A percentile compares a stretch with the other conserved stretches of the same genome.
Evolutionary conservation across 2,888 invertebrate genomes (phyloP).

Genomic region (Resseliella maxima): DNA sequence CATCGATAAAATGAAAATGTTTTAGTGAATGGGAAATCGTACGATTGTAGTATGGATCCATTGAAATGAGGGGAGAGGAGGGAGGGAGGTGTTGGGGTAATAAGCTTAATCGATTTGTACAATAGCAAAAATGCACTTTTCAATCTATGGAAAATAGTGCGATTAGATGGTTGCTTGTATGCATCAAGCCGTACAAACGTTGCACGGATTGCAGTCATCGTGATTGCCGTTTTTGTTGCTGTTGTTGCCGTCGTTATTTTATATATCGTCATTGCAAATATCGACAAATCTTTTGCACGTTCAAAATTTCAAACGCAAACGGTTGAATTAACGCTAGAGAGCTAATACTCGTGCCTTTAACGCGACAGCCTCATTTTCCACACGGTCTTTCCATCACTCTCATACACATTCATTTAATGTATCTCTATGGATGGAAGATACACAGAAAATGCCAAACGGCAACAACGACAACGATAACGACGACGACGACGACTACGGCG

Average conservation of each 20-base stretch:
- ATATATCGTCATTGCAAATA: neutral
- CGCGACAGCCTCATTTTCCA: no score
- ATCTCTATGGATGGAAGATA: conserved; percentile 1
- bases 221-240: no score
- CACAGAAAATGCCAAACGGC: neutral
- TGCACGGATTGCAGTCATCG: no score
- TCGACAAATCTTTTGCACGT: conserved; percentile 36
- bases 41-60: neutral
- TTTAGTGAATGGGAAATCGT: no score
- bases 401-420: neutral
- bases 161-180: neutral
- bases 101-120: neutral
- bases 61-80: no score
- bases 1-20: no score
- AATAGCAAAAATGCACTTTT: neutral
- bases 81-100: no score
- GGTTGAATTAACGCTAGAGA: conserved; percentile 15
- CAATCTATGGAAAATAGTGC: neutral
- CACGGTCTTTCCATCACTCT: neutral
- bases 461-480: neutral
- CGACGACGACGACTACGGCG: neutral
- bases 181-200: conserved; percentile 10
- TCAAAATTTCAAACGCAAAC: neutral
- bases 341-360: neutral
- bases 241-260: no score